These are phyloP conservation scores for Polyploca ridens DNA, from an alignment of 2,888 invertebrate genomes.

Conservation along the genomic window DNA sequence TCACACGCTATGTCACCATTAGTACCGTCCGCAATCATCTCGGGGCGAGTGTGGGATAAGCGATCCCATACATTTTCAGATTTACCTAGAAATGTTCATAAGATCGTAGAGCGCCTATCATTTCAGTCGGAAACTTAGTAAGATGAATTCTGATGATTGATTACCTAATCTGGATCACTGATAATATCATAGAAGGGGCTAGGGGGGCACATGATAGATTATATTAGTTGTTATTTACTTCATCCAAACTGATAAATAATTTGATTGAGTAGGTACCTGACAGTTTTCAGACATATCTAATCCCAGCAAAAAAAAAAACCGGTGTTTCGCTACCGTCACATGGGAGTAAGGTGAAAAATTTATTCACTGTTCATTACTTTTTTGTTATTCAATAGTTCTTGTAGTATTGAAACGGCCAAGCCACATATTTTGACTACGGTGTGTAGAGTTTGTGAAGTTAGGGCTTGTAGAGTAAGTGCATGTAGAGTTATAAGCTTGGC, in stretches of 20 bases:
- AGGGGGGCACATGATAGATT: background rate
- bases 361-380: too few species aligned
- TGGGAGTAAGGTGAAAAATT: too few species aligned
- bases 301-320: too few species aligned
- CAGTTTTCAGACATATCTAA: constrained; percentile 5
- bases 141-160: too few species aligned
- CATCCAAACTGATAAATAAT: background rate
- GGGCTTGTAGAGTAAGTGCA: too few species aligned
- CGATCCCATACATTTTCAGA: constrained; percentile 87
- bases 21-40: constrained; percentile 84
- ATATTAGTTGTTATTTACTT: constrained; percentile 11
- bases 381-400: too few species aligned
- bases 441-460: too few species aligned
- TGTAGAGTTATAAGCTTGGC: too few species aligned
- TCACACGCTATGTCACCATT: constrained; percentile 89
- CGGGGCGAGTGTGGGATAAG: constrained; percentile 79
- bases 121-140: background rate
- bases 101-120: background rate
- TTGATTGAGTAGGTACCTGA: background rate
- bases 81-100: constrained; percentile 76
- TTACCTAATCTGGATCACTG: background rate
- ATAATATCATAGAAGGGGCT: background rate
- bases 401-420: too few species aligned
- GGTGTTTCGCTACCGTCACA: too few species aligned
- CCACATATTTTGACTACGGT: too few species aligned